Evolutionary conservation across 1,140 invertebrate species (phyloP).

Genomic region (Ostrea edulis): DNA sequence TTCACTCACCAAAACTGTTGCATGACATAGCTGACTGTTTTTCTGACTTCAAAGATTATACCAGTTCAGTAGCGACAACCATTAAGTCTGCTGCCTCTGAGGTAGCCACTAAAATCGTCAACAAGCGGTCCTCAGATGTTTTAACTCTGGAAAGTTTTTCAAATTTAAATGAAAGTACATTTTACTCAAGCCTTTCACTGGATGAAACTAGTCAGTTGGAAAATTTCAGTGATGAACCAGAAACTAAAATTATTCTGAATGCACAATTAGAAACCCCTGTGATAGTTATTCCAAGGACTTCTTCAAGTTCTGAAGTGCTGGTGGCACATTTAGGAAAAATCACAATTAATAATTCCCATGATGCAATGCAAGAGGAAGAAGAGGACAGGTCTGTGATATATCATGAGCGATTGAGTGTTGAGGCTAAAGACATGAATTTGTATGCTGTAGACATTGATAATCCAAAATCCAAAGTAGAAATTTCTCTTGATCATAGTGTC

Average conservation of each 20-base stretch:
- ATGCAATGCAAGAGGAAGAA: conserved; percentile 44
- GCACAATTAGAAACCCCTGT: conserved; percentile 93
- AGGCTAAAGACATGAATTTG: conserved; percentile 92
- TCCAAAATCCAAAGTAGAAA: conserved; percentile 47
- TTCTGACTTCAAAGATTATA: conserved; percentile 86
- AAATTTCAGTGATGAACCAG: not conserved
- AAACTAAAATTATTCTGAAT: conserved; percentile 79
- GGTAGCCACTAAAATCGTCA: conserved; percentile 93
- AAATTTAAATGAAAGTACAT: conserved; percentile 40
- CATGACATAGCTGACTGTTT: conserved; percentile 91
- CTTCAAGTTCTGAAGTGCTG: conserved; percentile 90
- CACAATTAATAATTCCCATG: conserved; percentile 80
- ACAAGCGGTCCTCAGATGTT: conserved; percentile 50
- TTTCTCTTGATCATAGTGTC: conserved; percentile 29
- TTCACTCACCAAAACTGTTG: conserved; percentile 92
- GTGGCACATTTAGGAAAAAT: conserved; percentile 97
- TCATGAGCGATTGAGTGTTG: conserved; percentile 78
- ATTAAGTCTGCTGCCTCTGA: conserved; percentile 94
- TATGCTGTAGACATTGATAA: conserved; percentile 87
- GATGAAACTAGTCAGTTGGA: conserved; percentile 48
- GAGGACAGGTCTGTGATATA: conserved; percentile 42
- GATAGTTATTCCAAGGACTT: conserved; percentile 89
- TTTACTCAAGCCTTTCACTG: conserved; percentile 44
- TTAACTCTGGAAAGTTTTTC: conserved; percentile 48
- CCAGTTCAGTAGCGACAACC: conserved; percentile 87